Base-by-base conservation (phyloP, 2,797 vertebrate species). In the Fistularia commersonii region DNA sequence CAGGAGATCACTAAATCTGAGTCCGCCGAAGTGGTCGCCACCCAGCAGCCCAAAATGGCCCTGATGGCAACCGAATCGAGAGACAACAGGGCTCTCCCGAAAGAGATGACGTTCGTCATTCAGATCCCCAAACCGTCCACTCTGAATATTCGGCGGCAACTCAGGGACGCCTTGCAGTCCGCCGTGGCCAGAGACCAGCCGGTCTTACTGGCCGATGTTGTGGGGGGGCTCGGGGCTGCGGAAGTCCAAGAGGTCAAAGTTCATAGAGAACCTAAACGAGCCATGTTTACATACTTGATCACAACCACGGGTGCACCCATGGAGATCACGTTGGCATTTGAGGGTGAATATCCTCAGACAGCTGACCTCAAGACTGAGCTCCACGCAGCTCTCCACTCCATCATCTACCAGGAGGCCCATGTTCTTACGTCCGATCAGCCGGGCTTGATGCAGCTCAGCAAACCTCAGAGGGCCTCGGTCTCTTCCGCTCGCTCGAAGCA, bases 301-400 rank as follows among this genome's bases (percentile, higher is more conserved):
- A 95, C 90, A 14, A 84, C 90, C 43, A 80, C 76, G 61, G 84
- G 74, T 36, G 77, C 89, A 8, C 82, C 87, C 0, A 72, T 91
- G 72, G 96, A 98, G 87, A 81, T 96, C 57, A 90, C 90, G 6
- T 56, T 97, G 33, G 64, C 81, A 33, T 82, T 98, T 73, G 91
- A 89, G 74, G 90, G 91, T 31, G 39, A 91, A 45, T 93, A 90
- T 69, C 91, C 92, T 66, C 92, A 94, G 60, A 91, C 66, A 48
- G 89, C 91, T 74, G 87, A 94, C 41, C 83, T 96, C 57, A 90
- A 90, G 74, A 91, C 40, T 11, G 89, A 95, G 78, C 86, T 96
- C 8, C 89, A 91, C 64, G 90, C 93, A 69, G 91, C 91, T 46
- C 88, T 98, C 44, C 88, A 85, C 61, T 92, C 93, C 38, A 80